Evolutionary conservation across 2,888 invertebrate genomes (phyloP).

Genomic region (Lycia hirtaria): DNA sequence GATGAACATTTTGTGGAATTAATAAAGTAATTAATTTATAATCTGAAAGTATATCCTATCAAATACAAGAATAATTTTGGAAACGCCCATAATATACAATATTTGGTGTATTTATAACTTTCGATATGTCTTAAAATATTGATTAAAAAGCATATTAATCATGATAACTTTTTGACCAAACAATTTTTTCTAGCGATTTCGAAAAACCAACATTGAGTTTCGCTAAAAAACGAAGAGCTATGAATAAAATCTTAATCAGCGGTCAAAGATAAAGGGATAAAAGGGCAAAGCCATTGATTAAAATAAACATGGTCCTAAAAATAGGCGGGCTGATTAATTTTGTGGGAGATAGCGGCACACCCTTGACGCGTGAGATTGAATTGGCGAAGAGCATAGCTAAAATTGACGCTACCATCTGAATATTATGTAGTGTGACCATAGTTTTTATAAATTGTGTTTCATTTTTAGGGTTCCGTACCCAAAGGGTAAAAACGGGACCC

Average conservation of each 20-base stretch:
- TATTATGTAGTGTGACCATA: slow-evolving; percentile 56
- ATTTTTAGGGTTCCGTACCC: no score
- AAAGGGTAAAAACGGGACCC: no score
- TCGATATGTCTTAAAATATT: slow-evolving; percentile 4
- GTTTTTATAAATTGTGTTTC: no score
- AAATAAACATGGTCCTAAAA: slow-evolving; percentile 78
- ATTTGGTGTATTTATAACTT: neutral
- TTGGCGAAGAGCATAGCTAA: slow-evolving; percentile 73
- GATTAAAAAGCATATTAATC: slow-evolving; percentile 36
- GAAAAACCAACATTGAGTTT: slow-evolving; percentile 36
- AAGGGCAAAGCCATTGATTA: slow-evolving; percentile 68
- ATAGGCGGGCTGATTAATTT: slow-evolving; percentile 81
- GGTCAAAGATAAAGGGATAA: slow-evolving; percentile 60
- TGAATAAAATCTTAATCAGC: slow-evolving; percentile 85
- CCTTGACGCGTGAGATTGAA: slow-evolving; percentile 58
- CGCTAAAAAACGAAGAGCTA: slow-evolving; percentile 60
- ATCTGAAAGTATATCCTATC: no score
- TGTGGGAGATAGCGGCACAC: slow-evolving; percentile 62
- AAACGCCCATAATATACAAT: neutral
- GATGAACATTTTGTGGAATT: no score
- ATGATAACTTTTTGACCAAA: slow-evolving; percentile 21
- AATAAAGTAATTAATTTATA: no score
- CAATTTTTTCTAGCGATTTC: slow-evolving; percentile 17
- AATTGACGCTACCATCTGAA: slow-evolving; percentile 66
- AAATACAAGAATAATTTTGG: neutral